These are phyloP conservation scores for Nasonia giraulti DNA, from an alignment of 1,140 invertebrate genomes.

Conservation along the genomic window DNA sequence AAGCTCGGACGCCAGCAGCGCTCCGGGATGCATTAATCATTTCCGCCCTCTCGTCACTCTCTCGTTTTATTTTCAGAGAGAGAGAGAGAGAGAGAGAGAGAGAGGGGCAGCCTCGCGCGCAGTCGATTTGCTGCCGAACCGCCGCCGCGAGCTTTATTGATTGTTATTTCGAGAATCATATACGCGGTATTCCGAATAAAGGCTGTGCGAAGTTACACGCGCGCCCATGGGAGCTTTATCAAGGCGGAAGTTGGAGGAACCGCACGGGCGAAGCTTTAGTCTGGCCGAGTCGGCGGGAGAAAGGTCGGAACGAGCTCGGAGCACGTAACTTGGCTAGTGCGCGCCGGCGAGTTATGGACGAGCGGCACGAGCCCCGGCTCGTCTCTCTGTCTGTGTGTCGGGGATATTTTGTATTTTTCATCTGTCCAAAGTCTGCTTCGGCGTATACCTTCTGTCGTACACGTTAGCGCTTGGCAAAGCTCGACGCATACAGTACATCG, in stretches of 20 bases:
- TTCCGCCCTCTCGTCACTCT: constrained; percentile 17
- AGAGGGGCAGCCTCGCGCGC: no score
- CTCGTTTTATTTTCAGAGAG: constrained; percentile 29
- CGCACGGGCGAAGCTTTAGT: not conserved
- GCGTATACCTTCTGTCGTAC: no score
- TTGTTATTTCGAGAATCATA: no score
- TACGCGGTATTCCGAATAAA: no score
- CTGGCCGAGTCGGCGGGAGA: not conserved
- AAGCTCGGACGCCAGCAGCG: constrained; percentile 12
- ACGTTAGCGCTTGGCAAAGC: no score
- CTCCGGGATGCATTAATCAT: constrained; percentile 44
- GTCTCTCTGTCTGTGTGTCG: not conserved
- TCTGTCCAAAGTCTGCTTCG: not conserved
- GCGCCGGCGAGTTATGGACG: constrained; percentile 17
- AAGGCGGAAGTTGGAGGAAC: constrained; percentile 44
- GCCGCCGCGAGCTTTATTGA: no score
- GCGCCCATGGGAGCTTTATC: not conserved
- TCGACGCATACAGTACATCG: no score
- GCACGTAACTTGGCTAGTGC: constrained; percentile 10
- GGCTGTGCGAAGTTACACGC: no score
- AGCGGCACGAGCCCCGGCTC: not conserved
- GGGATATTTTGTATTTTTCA: constrained; percentile 6
- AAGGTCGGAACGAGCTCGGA: constrained; percentile 10
- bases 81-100: no score
- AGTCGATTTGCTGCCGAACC: no score